Evolutionary conservation across 2,888 invertebrate genomes (phyloP).

Genomic region (Helleia helle): DNA sequence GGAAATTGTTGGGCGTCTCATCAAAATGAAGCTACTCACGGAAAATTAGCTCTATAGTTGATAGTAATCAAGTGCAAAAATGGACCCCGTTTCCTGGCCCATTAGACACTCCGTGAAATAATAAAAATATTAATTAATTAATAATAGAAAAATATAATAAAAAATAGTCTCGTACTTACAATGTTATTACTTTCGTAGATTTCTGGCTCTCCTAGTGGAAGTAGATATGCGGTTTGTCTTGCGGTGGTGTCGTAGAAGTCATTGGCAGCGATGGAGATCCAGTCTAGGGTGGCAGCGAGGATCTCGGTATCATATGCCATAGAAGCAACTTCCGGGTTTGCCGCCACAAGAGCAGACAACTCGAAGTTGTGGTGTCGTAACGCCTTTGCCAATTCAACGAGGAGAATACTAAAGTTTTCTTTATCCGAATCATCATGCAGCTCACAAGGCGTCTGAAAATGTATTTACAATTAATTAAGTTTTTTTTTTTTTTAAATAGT

Average conservation of each 20-base stretch:
- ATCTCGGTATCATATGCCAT: slow-evolving; percentile 81
- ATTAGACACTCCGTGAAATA: too few species aligned
- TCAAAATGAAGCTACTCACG: too few species aligned
- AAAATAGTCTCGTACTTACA: slow-evolving; percentile 66
- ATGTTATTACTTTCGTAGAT: slow-evolving; percentile 79
- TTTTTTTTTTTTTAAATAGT: too few species aligned
- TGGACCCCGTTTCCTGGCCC: too few species aligned
- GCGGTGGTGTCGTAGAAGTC: slow-evolving; percentile 86
- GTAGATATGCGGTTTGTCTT: slow-evolving; percentile 82
- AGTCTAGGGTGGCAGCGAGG: slow-evolving; percentile 80
- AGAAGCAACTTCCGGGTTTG: slow-evolving; percentile 81
- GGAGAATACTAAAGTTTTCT: slow-evolving; percentile 77
- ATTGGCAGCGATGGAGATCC: slow-evolving; percentile 88
- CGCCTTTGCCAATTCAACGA: slow-evolving; percentile 76
- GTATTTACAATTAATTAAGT: not conserved
- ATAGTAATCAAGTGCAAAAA: too few species aligned
- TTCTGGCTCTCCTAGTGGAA: slow-evolving; percentile 80
- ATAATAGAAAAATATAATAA: too few species aligned
- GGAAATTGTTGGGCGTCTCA: too few species aligned
- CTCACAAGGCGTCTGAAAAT: slow-evolving; percentile 72
- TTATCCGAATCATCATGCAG: slow-evolving; percentile 63
- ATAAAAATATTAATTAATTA: too few species aligned
- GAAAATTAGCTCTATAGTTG: too few species aligned
- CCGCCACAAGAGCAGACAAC: slow-evolving; percentile 81
- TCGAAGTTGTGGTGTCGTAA: slow-evolving; percentile 77